Base-by-base conservation (phyloP, 2,888 invertebrate species). In the Agrochola lota region DNA sequence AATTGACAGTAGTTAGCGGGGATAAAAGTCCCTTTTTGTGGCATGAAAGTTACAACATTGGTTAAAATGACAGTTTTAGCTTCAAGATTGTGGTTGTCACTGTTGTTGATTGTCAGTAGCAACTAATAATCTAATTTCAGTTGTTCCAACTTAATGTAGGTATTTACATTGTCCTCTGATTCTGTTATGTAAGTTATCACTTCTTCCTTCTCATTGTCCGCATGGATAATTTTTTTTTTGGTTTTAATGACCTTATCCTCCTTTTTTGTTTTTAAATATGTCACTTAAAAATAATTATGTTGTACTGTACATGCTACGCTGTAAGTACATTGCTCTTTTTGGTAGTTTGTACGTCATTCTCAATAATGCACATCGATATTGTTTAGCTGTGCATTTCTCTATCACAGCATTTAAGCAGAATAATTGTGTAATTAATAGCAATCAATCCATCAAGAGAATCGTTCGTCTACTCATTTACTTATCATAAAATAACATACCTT, bases 1-100 rank as follows among this genome's bases (percentile, higher is more conserved):
- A 85, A 83, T 66, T 12, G 52, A 43, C 2, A 68, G 71, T n/a
- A 55, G 49, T 20, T 12, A 77, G 88, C 87, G 88, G 40, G 40
- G 9, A 40, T 57, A 9, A 60, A 49, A 40, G 5, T 64, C 0
- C 4, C 46, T 49, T 59, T 30, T 30, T 49, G 17, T 15, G 9
- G 3, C n/a, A n/a, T 35, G 17, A 46, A 26, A 62, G 2, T 43
- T n/a, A 52, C 23, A 15, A 30, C 6, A 12, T 46, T 46, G 1
- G 17, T 20, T 5, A 1, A 35, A n/a, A 40, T n/a, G 20, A 20
- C 6, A 2, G 9, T 30, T 26, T n/a, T 57, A 26, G 11, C 20
- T 20, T 23, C 35, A 8, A 20, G 1, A 8, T 26, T 23, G 20
- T 15, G 1, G 7, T 70, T 43, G 15, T 23, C 20, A 40, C 15